Evolutionary conservation across 1,140 invertebrate species (phyloP), one percentile per base, ranked within the genome.

Genomic region (Hormaphis cornu): DNA sequence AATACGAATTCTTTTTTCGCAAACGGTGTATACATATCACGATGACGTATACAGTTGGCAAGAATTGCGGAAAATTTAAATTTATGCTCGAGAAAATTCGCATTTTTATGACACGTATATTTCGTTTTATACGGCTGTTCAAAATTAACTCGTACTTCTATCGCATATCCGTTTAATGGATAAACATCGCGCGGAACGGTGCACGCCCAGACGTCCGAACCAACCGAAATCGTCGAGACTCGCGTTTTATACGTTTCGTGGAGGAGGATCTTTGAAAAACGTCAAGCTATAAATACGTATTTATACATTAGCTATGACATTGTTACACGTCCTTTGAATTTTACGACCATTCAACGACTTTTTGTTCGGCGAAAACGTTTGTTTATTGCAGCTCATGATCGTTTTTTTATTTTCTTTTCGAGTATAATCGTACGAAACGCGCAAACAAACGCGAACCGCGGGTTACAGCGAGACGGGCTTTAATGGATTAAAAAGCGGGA

Each of bases 261-360:
- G n/a, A n/a, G 54, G 35, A 24, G 54, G 54, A 58, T 40, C 35
- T 22, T 37, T 24, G 22, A 24, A 50, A 50, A 58, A 58, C 8
- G 16, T 58, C n/a, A n/a, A 50, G 46, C n/a, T 24, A 37, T 24
- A 37, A n/a, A n/a, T n/a, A n/a, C n/a, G n/a, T n/a, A n/a, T n/a
- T n/a, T n/a, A n/a, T n/a, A n/a, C n/a, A n/a, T n/a, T n/a, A n/a
- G n/a, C n/a, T n/a, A n/a, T n/a, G n/a, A n/a, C n/a, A n/a, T n/a
- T n/a, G n/a, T n/a, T n/a, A n/a, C n/a, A n/a, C n/a, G n/a, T 58
- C 22, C 20, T 18, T 58, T 58, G 10, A 24, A 58, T 58, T 58
- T 58, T 58, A 58, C 24, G 54, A 58, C 33, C 35, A 58, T 58
- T 58, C 40, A 58, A 58, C 54, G 40, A 58, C 54, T 37, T 24